These are phyloP conservation scores for Pantherophis vulpinus DNA, from an alignment of 2,797 vertebrate species.

Conservation along the genomic window DNA sequence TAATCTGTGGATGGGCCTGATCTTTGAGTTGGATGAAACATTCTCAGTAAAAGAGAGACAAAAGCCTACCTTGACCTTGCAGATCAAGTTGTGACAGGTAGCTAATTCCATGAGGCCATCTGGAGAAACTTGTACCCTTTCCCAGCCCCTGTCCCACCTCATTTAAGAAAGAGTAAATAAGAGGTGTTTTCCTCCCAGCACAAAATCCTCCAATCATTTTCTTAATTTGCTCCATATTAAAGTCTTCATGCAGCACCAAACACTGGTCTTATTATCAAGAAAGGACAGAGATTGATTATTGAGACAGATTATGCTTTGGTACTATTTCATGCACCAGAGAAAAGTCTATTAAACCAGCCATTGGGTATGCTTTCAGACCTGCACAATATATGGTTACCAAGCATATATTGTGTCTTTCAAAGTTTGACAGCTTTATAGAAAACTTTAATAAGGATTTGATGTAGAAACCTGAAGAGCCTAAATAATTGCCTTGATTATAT, in stretches of 20 bases:
- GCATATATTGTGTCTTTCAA: not conserved
- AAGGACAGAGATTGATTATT: not conserved
- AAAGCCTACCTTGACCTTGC: not conserved
- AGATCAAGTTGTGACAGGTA: not conserved
- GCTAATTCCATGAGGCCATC: not conserved
- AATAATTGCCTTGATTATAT: not conserved
- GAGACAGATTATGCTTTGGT: not conserved
- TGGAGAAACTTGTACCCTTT: not conserved
- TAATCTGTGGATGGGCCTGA: not conserved
- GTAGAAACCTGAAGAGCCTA: not conserved
- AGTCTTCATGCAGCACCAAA: not conserved
- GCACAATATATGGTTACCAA: not conserved
- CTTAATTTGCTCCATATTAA: not conserved
- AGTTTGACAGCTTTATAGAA: not conserved
- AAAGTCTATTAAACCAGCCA: not conserved
- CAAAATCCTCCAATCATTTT: not conserved
- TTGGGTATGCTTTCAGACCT: not conserved
- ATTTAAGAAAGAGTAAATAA: not conserved
- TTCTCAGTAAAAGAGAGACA: not conserved
- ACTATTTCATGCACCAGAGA: not conserved
- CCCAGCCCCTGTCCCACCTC: not conserved
- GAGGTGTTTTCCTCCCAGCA: not conserved
- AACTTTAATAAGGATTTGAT: not conserved
- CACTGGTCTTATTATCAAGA: not conserved
- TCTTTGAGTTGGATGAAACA: not conserved